Base-by-base conservation (phyloP, 2,888 invertebrate species). In the Cephus runcator region DNA sequence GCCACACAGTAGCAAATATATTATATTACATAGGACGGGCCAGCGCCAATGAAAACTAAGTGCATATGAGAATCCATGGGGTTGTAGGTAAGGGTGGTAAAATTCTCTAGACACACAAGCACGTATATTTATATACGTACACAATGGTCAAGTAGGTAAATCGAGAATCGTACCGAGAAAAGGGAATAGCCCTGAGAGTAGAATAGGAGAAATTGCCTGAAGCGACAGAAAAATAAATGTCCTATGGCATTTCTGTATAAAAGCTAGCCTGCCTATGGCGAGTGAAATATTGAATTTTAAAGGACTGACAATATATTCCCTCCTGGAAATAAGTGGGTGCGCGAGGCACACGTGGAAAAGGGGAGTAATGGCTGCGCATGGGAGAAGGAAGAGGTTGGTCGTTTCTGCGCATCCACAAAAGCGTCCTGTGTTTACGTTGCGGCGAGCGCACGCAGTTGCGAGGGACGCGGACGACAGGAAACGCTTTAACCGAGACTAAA, bases 21-120 rank as follows among this genome's bases (percentile, higher is more conserved):
- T 90, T 90, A 90, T 91, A 90, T 91, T 90, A 90, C 88, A 84
- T 81, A 85, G 86, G 87, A 88, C 86, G 87, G 88, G 86, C 86
- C 87, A 84, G 90, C 91, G 56, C 56, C 56, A 91, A 91, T 91
- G 91, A 91, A 91, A 91, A 91, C 87, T 91, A 90, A 91, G 89
- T 90, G 90, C 90, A 90, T 91, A 91, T 91, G 90, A 91, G 90
- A 90, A 90, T 90, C 88, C 90, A 91, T 88, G 88, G 88, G 88
- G 88, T 89, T 83, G 82, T 80, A 56, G 56, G 56, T 56, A 80
- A 78, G 81, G 79, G 36, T 74, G 74, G 31, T 23, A 71, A 71
- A 31, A 31, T 33, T 34, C 71, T 9, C 71, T 31, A 71, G n/a
- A 23, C 12, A 34, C 23, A 34, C 30, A 56, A 1, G 4, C 6